Base-by-base conservation (phyloP, 2,888 invertebrate species). In the Agrotis exclamationis region DNA sequence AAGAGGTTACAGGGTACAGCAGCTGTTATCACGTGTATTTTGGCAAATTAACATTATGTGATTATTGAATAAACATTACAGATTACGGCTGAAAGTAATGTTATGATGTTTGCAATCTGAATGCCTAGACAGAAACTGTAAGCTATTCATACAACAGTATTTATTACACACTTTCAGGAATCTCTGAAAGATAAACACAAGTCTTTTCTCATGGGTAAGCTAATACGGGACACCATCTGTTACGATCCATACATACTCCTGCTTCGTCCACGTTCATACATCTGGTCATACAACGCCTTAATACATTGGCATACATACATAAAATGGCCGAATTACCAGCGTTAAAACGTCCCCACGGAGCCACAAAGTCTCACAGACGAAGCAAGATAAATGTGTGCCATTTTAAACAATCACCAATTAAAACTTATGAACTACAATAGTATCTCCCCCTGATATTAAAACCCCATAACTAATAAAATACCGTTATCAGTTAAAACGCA, bases 401-500 rank as follows among this genome's bases (percentile, higher is more conserved):
- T 22, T 24, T 39, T 16, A n/a, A 20, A 76, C 18, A 14, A 74
- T 24, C 22, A 60, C 9, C n/a, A 16, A 50, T 16, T 16, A 47
- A n/a, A 47, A 9, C 22, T 16, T 48, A 7, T 11, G 13, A 24
- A 62, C 63, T 44, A 44, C 24, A 6, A n/a, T 14, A 56, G 7
- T 20, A 33, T 28, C 24, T 16, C 14, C 7, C 33, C 39, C 50
- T n/a, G 51, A 54, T 62, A 53, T 16, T 11, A 24, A 66, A 58
- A 33, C 22, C 24, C 56, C 53, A 24, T 45, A 65, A 47, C 28
- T 72, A 74, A 65, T 66, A 65, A 62, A 33, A 59, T 64, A 56
- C 14, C 22, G 74, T 53, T 76, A 80, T 66, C 80, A 65, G 60
- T 44, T 18, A 4, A n/a, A 60, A 47, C 59, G 59, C 28, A 16